These are phyloP conservation scores for Cantharis lateralis DNA, from an alignment of 2,888 invertebrate species.

Conservation along the genomic window DNA sequence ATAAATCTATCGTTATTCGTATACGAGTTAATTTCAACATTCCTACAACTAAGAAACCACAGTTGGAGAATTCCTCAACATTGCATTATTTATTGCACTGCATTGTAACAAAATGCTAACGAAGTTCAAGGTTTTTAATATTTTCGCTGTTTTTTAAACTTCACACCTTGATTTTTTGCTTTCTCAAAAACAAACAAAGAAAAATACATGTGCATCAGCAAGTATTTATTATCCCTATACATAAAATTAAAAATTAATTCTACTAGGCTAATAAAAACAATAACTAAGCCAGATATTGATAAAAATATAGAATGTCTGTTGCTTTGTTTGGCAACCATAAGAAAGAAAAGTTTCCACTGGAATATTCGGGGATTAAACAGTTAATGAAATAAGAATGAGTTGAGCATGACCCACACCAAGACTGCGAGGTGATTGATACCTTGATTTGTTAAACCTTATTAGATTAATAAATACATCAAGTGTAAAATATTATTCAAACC, in stretches of 20 bases:
- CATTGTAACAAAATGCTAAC: neutral
- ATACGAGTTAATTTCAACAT: neutral
- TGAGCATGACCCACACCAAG: no score
- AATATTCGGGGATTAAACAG: no score
- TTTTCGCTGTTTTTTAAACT: neutral
- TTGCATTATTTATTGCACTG: neutral
- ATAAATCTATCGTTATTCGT: neutral
- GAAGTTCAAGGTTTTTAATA: neutral
- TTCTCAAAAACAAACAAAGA: no score
- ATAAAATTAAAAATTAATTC: no score
- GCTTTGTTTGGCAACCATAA: no score
- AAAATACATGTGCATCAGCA: no score
- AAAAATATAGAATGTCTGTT: no score
- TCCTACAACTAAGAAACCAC: neutral
- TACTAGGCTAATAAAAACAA: no score
- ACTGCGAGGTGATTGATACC: neutral
- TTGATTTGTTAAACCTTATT: neutral
- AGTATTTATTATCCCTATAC: no score
- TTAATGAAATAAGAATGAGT: no score
- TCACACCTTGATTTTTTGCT: neutral
- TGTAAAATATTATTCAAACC: neutral
- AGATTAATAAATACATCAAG: neutral
- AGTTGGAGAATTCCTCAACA: neutral
- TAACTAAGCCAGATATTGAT: no score
- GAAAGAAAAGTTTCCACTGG: no score